These are phyloP conservation scores for Spilogale gracilis DNA, from an alignment of 2,113 vertebrate genomes.

Conservation along the genomic window DNA sequence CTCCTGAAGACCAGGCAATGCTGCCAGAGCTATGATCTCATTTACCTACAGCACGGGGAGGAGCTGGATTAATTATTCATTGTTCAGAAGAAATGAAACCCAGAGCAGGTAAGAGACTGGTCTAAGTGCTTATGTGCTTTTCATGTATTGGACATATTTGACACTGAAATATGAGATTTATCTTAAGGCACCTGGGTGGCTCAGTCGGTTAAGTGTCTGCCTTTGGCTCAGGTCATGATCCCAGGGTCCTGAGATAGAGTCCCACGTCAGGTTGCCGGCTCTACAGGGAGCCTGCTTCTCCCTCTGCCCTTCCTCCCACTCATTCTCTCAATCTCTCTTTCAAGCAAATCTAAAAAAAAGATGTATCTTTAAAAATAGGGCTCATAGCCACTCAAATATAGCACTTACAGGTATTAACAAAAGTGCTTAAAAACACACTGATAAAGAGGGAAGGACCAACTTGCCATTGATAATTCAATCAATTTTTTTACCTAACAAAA, in stretches of 20 bases:
- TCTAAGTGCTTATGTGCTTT: constrained; percentile 12
- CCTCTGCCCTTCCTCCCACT: neutral
- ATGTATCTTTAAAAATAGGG: neutral
- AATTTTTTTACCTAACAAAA: constrained; percentile 58
- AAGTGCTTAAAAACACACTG: constrained; percentile 14
- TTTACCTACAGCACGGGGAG: neutral
- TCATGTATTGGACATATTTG: neutral
- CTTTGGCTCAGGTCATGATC: neutral
- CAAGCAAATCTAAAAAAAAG: neutral
- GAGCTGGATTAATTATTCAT: constrained; percentile 2
- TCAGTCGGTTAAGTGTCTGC: neutral
- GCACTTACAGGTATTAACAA: constrained; percentile 12
- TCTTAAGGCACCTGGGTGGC: neutral
- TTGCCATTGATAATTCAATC: constrained; percentile 42
- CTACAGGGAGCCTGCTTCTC: neutral
- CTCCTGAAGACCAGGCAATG: neutral
- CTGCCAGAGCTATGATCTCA: constrained; percentile 30
- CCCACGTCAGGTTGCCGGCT: neutral
- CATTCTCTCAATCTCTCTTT: neutral
- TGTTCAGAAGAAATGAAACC: constrained; percentile 43
- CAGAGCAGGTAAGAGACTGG: neutral
- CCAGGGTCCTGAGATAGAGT: neutral
- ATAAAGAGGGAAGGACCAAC: constrained; percentile 28
- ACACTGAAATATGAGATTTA: neutral
- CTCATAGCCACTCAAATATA: constrained; percentile 21